Evolutionary conservation across 2,888 invertebrate species (phyloP), one percentile per base, ranked within the genome.

Genomic region (Apocheima hispidaria): DNA sequence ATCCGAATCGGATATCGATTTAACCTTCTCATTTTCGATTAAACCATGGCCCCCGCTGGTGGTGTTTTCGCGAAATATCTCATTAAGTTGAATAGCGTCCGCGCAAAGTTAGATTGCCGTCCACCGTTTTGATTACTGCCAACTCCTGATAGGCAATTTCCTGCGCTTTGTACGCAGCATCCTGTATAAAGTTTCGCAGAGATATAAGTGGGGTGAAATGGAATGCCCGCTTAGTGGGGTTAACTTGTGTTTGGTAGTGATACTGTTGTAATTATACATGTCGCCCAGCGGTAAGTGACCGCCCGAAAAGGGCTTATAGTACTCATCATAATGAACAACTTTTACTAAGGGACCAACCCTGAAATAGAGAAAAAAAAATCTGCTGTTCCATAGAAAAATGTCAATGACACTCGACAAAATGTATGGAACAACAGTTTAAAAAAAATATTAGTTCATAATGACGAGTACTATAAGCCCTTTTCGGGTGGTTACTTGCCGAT

Each of bases 131-230:
- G 80, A 80, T 88, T 87, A 86, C 87, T 86, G 79, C 81, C 81
- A 81, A 81, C 78, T 79, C 73, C 70, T 85, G 88, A 90, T 92
- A 91, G 88, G 88, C 90, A 91, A 91, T 90, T 92, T 92, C 91
- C 91, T 83, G 75, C 72, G 76, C 90, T 92, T 91, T 92, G 91
- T 90, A 75, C 77, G 72, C 77, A 83, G 87, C 88, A 87, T 85
- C 84, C 80, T 64, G 71, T 73, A 66, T 60, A 28, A 20, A 28
- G 52, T 58, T 52, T 51, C 40, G 43, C 49, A 61, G 55, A 18
- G 48, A 28, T 54, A 16, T 23, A 36, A 55, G 55, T 20, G 36
- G 9, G 48, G 46, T 26, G 26, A 41, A 49, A 48, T 20, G 5
- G 16, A n/a, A 30, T 7, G 20, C 30, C 30, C n/a, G 20, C 2